Percentiles rank a stretch among this genome's conserved stretches.
Conservation (phyloP, 2,888 invertebrate species). For the Xanthorhoe designata region DNA sequence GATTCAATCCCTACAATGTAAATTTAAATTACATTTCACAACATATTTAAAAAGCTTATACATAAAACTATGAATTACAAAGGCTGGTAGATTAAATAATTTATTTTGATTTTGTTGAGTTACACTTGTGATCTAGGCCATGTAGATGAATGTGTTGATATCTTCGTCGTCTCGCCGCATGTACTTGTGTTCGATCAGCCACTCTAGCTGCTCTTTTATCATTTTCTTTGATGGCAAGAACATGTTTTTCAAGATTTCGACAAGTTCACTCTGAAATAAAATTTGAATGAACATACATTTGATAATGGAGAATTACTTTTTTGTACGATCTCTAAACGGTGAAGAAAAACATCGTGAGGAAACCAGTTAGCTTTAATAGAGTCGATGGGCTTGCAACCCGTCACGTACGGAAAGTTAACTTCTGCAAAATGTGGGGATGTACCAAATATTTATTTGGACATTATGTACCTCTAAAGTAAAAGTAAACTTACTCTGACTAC, state of each 20-base stretch:
- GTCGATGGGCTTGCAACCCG: too few relatives aligned
- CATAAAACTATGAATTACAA: constrained; percentile 34
- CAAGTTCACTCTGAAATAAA: constrained; percentile 92
- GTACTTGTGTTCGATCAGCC: constrained; percentile 99
- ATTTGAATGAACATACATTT: neutral
- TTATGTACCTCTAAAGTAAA: too few relatives aligned
- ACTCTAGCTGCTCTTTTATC: constrained; percentile 99
- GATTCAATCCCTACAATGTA: constrained; percentile 22
- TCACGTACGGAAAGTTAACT: too few relatives aligned
- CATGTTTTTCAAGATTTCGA: constrained; percentile 99
- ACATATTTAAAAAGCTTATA: constrained; percentile 38
- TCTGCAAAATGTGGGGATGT: too few relatives aligned
- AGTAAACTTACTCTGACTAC: too few relatives aligned
- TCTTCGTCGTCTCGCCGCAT: constrained; percentile 98
- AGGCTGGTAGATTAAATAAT: constrained; percentile 66
- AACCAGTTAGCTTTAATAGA: too few relatives aligned
- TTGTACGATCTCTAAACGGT: too few relatives aligned
- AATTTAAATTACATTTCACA: constrained; percentile 38
- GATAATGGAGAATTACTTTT: too few relatives aligned
- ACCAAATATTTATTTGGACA: too few relatives aligned
- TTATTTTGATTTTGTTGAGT: constrained; percentile 68
- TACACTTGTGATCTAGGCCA: constrained; percentile 89
- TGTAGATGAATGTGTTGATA: constrained; percentile 98
- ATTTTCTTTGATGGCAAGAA: constrained; percentile 99
- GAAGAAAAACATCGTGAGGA: too few relatives aligned